A percentile compares a stretch with the other conserved stretches of the same genome.
Conservation (phyloP, 2,797 vertebrate species). For the Eulemur coronatus region DNA sequence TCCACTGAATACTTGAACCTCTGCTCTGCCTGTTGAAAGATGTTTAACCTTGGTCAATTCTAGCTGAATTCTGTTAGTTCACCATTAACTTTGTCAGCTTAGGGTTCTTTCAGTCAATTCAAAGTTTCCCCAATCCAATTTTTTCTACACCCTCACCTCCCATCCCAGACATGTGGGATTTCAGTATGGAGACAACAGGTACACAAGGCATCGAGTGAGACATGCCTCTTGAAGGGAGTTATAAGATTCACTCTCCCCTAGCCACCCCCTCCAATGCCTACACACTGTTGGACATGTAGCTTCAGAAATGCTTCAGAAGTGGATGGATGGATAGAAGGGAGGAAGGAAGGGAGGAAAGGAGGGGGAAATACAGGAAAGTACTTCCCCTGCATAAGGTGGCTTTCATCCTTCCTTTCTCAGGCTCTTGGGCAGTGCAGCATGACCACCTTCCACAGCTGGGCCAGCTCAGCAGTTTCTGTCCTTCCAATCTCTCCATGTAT, state of each 20-base stretch:
- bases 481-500: background rate
- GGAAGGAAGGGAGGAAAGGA: background rate
- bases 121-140: background rate
- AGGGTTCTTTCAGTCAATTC: background rate
- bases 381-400: background rate
- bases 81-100: background rate
- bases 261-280: background rate
- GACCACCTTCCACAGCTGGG: background rate
- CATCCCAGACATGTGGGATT: background rate
- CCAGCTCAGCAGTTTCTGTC: background rate
- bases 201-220: background rate
- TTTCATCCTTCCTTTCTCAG: background rate
- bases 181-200: background rate
- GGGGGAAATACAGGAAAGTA: background rate
- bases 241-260: background rate
- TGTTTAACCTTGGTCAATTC: background rate
- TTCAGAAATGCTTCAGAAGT: background rate
- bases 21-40: background rate
- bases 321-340: background rate
- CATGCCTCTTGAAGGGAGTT: background rate
- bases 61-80: background rate
- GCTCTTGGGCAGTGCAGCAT: background rate
- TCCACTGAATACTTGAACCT: background rate
- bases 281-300: background rate
- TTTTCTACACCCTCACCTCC: background rate